Evolutionary conservation across 2,113 vertebrate genomes (phyloP).

Genomic region (Thinocorus orbignyianus): DNA sequence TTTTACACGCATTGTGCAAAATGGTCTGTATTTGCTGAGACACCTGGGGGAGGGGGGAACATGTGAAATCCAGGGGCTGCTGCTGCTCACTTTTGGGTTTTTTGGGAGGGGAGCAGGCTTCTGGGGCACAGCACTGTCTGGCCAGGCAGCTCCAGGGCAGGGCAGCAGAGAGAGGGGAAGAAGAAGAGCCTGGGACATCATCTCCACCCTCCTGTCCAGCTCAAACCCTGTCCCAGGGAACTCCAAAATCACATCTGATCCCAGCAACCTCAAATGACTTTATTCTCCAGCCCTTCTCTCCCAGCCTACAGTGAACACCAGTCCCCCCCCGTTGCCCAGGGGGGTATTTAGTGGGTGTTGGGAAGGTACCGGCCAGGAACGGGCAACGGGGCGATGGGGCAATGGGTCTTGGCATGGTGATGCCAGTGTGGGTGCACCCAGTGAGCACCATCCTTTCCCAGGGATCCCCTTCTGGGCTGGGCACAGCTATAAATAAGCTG

Average conservation of each 20-base stretch:
- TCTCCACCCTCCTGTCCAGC: not conserved
- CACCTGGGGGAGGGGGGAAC: not conserved
- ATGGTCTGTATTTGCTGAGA: not conserved
- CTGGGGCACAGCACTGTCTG: not conserved
- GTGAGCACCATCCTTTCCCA: not conserved
- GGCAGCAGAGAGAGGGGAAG: not conserved
- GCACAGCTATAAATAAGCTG: conserved; percentile 34
- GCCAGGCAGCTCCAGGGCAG: not conserved
- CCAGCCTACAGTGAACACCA: rapidly evolving
- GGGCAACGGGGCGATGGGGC: not conserved
- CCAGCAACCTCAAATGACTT: not conserved
- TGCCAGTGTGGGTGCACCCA: rapidly evolving
- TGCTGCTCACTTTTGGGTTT: not conserved
- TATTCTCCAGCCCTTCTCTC: not conserved
- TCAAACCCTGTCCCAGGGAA: not conserved
- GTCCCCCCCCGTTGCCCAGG: not conserved
- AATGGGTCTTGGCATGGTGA: rapidly evolving
- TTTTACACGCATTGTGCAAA: not conserved
- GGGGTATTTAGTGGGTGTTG: not conserved
- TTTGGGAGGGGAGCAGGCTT: not conserved
- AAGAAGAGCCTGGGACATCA: not conserved
- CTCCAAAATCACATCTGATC: not conserved
- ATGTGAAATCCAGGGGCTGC: not conserved
- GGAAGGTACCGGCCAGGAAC: not conserved
- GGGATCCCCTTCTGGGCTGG: conserved; percentile 21